Percentiles rank a stretch among this genome's conserved stretches.
Evolutionary conservation across 1,140 invertebrate species (phyloP).

Genomic region (Heliothis virescens): DNA sequence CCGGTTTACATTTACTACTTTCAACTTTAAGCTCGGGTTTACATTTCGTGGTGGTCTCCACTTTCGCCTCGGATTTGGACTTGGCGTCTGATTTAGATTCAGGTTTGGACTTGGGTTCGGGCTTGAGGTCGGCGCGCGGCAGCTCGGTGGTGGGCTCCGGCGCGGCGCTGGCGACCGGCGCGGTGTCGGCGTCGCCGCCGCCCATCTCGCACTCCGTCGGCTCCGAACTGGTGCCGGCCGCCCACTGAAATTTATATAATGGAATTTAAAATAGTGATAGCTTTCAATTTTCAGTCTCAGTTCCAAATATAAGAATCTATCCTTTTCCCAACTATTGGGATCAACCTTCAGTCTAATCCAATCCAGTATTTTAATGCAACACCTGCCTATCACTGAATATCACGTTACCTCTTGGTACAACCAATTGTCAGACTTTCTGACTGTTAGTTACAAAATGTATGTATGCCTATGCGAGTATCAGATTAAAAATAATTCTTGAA

Average conservation of each 20-base stretch:
- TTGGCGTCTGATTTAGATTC: slow-evolving; percentile 29
- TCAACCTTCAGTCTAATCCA: not conserved
- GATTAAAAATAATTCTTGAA: no score
- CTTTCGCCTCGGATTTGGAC: slow-evolving; percentile 22
- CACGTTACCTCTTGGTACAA: no score
- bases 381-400: no score
- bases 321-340: not conserved
- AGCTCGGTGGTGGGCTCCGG: slow-evolving; percentile 51
- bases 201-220: slow-evolving; percentile 50
- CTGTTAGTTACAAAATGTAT: no score
- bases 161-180: slow-evolving; percentile 36
- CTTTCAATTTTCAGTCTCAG: not conserved
- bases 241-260: slow-evolving; percentile 60
- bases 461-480: no score
- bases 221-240: slow-evolving; percentile 60
- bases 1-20: slow-evolving; percentile 42
- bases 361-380: no score
- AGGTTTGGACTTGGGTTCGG: slow-evolving; percentile 26
- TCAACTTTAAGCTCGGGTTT: slow-evolving; percentile 43
- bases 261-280: not conserved
- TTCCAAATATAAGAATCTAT: no score
- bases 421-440: no score
- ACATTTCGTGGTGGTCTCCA: slow-evolving; percentile 43
- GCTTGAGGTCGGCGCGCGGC: slow-evolving; percentile 45
- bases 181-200: slow-evolving; percentile 53